Evolutionary conservation across 2,888 invertebrate species (phyloP).

Genomic region (Abscondita cerata): DNA sequence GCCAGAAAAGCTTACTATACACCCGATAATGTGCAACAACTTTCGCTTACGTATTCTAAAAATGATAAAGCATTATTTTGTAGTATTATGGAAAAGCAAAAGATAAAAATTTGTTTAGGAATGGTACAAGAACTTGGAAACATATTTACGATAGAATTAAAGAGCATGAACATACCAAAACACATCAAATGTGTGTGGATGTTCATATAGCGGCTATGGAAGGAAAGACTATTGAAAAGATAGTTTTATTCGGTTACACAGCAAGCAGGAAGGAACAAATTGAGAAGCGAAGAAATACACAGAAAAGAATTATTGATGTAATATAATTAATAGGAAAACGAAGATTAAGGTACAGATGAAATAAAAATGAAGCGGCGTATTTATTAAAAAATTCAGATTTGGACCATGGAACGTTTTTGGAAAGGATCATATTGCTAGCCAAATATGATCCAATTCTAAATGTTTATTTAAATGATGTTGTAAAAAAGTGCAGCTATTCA

Average conservation of each 20-base stretch:
- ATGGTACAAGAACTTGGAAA: background rate
- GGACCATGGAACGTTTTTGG: background rate
- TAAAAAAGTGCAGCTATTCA: background rate
- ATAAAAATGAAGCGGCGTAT: too few species aligned
- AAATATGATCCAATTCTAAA: background rate
- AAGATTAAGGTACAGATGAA: too few species aligned
- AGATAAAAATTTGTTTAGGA: background rate
- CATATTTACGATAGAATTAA: background rate
- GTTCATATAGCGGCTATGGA: background rate
- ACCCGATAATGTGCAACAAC: background rate
- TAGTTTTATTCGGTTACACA: too few species aligned
- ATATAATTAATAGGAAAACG: too few species aligned
- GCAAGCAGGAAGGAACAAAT: too few species aligned
- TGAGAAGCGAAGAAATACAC: too few species aligned
- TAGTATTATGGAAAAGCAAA: background rate
- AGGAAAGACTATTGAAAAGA: too few species aligned
- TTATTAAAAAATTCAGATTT: background rate
- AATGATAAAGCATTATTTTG: background rate
- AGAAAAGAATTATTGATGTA: too few species aligned
- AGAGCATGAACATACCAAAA: background rate
- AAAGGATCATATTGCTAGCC: background rate
- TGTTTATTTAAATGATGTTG: background rate
- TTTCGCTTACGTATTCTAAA: background rate
- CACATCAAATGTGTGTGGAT: slow-evolving; percentile 1
- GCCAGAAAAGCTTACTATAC: background rate